Conservation (phyloP, 2,113 vertebrate species). For the Xenopus borealis region DNA sequence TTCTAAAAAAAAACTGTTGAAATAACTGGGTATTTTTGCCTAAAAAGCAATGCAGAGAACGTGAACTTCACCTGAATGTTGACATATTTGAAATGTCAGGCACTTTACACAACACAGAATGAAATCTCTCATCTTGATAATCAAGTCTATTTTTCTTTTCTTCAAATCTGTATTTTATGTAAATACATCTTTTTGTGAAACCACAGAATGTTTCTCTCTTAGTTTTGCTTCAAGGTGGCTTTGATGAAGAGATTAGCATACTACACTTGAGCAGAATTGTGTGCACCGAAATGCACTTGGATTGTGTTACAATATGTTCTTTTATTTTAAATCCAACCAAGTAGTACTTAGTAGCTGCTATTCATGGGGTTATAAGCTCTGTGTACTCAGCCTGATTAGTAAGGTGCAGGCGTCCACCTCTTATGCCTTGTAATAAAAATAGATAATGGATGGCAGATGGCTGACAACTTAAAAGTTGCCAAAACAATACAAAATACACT, state of each 20-base stretch:
- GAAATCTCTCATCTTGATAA: constrained; percentile 48
- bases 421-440: too few species aligned
- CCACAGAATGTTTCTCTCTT: constrained; percentile 83
- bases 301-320: neutral
- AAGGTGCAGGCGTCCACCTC: too few species aligned
- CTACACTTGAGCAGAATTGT: constrained; percentile 42
- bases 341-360: too few species aligned
- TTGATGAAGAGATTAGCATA: constrained; percentile 67
- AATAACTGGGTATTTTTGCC: constrained; percentile 20
- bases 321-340: too few species aligned
- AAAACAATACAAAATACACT: too few species aligned
- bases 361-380: too few species aligned
- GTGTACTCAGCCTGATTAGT: too few species aligned
- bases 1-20: neutral
- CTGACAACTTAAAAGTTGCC: too few species aligned
- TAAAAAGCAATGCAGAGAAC: constrained; percentile 46
- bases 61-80: constrained; percentile 50
- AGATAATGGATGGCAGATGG: too few species aligned
- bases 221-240: constrained; percentile 83
- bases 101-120: constrained; percentile 49
- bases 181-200: constrained; percentile 70
- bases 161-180: constrained; percentile 65
- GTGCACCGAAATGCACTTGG: neutral
- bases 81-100: constrained; percentile 63
- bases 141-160: constrained; percentile 39